A percentile compares a stretch with the other conserved stretches of the same genome.
phyloP scores from a whole-genome alignment of 2,888 invertebrate genomes.

The Andrena camellia region DNA sequence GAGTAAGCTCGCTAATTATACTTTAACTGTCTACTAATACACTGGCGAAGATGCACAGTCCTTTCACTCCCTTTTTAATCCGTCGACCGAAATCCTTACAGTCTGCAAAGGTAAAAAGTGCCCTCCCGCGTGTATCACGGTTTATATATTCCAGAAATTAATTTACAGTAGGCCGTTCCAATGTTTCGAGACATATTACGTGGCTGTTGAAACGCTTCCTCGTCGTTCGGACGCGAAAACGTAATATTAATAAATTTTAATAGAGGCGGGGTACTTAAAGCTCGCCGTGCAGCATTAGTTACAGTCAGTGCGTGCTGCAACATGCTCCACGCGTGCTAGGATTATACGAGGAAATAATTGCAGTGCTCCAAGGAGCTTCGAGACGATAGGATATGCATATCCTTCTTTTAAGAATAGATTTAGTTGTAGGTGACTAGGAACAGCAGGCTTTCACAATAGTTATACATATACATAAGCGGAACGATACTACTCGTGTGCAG shows the following conservation, averaged over 20 bases:
- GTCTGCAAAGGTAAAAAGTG: neutral
- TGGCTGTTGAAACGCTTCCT: neutral
- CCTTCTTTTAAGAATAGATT: neutral
- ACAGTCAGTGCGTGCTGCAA: neutral
- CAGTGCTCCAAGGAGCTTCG: neutral
- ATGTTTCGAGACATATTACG: neutral
- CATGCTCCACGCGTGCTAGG: neutral
- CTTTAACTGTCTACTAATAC: constrained; percentile 7
- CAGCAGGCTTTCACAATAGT: neutral
- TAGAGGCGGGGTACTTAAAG: neutral
- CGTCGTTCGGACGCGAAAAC: neutral
- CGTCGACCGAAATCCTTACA: neutral
- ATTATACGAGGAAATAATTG: constrained; percentile 11
- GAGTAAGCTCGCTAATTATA: constrained; percentile 10
- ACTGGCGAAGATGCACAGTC: neutral
- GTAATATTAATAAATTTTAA: constrained; percentile 4
- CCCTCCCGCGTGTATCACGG: neutral
- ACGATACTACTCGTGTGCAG: neutral
- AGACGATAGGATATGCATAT: constrained; percentile 2
- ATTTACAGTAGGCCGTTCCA: neutral
- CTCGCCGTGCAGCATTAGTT: constrained; percentile 8
- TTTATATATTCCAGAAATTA: neutral
- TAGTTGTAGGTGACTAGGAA: neutral
- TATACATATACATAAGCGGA: neutral
- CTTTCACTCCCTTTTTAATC: neutral